Evolutionary conservation across 1,140 invertebrate genomes (phyloP).

Genomic region (Berghia stephanieae): DNA sequence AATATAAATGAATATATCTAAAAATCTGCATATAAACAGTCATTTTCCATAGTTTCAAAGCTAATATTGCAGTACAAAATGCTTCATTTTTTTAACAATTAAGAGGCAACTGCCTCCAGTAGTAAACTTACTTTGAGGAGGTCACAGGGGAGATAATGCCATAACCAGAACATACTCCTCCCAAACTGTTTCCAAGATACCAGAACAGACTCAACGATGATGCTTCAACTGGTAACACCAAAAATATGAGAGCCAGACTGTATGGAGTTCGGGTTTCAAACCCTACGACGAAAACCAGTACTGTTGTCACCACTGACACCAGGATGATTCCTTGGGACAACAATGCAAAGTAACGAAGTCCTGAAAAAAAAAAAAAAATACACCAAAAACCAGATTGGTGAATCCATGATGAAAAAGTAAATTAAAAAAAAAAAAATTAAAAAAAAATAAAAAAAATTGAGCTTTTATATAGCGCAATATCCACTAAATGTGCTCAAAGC

Average conservation of each 20-base stretch:
- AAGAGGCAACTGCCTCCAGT: too few species aligned
- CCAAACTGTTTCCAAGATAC: conserved; percentile 57
- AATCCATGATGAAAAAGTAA: too few species aligned
- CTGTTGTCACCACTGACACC: conserved; percentile 53
- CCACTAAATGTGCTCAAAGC: too few species aligned
- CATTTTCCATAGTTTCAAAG: too few species aligned
- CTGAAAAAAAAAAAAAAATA: conserved; percentile 1
- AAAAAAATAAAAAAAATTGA: too few species aligned
- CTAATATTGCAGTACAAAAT: too few species aligned
- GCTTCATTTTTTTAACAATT: too few species aligned
- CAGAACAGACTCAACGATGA: conserved; percentile 59
- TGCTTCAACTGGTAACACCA: conserved; percentile 58
- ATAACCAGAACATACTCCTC: conserved; percentile 64
- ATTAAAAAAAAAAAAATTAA: conserved; percentile 8
- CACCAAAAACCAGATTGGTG: too few species aligned
- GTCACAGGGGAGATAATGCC: conserved; percentile 60
- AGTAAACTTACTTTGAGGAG: conserved; percentile 52
- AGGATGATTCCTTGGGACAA: conserved; percentile 58
- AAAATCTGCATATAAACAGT: too few species aligned
- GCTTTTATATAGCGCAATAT: too few species aligned
- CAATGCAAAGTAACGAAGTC: conserved; percentile 61
- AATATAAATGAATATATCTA: too few species aligned
- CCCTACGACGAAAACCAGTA: conserved; percentile 50
- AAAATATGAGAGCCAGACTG: conserved; percentile 55
- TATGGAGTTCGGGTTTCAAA: conserved; percentile 59